Evolutionary conservation across 1,140 invertebrate genomes (phyloP), one percentile per base, ranked within the genome.

Genomic region (Dufourea novaeangliae): DNA sequence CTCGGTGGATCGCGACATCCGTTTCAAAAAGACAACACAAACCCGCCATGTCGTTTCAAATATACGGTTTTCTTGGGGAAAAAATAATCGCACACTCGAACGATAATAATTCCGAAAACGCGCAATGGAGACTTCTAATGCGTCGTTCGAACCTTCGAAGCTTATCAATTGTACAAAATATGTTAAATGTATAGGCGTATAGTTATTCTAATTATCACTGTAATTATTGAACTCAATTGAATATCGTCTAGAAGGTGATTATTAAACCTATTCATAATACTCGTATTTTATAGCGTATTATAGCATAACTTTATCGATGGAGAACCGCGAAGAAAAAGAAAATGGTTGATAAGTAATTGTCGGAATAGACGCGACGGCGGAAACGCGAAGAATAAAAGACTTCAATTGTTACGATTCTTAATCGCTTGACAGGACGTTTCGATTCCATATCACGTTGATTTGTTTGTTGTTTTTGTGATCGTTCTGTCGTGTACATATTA

Each of bases 141-240:
- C 37, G 62, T 74, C 79, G 78, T 85, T 50, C 62, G 54, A 84
- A 86, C 71, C 87, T 86, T 84, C 44, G 87, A 89, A 90, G 85
- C 85, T 87, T 90, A 88, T 82, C 62, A 59, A 88, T 79, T 90
- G 88, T 90, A 90, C 86, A 90, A 89, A 90, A 84, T 88, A 89
- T 67, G 73, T 89, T 88, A 88, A 85, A 87, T 86, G 84, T 86
- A 88, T 86, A 86, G 81, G 59, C 68, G 74, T 78, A 82, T 80
- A 22, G 54, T 78, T 61, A 71, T 62, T 68, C 64, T 68, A 78
- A 79, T 86, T 80, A 88, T 87, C 71, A 50, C 22, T 69, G 80
- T 84, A 87, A 87, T 86, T 80, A 87, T 66, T 41, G 34, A 78
- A 87, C 82, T 79, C 52, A 79, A 82, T 84, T 74, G 27, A 74